Evolutionary conservation across 1,140 invertebrate species (phyloP).

Genomic region (Ridgeia piscesae): DNA sequence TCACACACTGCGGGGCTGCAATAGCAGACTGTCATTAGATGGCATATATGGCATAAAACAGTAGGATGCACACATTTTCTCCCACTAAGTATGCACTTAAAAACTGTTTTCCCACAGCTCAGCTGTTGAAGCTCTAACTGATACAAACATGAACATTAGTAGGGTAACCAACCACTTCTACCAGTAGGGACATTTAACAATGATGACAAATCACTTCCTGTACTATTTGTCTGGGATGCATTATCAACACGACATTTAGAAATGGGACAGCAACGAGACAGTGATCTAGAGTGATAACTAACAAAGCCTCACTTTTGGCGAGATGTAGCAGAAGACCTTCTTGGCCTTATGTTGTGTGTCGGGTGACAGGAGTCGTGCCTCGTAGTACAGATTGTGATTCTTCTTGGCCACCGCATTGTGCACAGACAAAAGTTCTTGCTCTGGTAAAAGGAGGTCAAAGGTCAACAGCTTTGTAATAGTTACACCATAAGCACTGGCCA

Average conservation of each 20-base stretch:
- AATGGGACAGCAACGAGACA: not conserved
- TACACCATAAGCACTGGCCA: too few species aligned
- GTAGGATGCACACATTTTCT: too few species aligned
- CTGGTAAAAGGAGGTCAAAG: conserved; percentile 58
- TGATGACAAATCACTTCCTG: not conserved
- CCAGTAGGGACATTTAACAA: not conserved
- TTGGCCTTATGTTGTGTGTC: conserved; percentile 73
- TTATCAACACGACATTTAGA: not conserved
- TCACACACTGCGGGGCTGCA: too few species aligned
- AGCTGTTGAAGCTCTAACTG: too few species aligned
- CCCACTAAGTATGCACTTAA: too few species aligned
- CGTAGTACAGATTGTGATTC: conserved; percentile 82
- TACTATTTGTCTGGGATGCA: not conserved
- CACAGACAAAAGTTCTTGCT: conserved; percentile 77
- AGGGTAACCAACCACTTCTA: too few species aligned
- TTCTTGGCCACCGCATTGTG: conserved; percentile 83
- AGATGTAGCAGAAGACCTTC: conserved; percentile 81
- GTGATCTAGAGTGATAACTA: not conserved
- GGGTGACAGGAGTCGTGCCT: conserved; percentile 76
- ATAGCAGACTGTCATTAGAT: too few species aligned
- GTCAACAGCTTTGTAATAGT: too few species aligned
- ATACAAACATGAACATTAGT: too few species aligned
- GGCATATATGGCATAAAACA: too few species aligned
- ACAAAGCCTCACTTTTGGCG: conserved; percentile 51
- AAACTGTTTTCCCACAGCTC: too few species aligned